phyloP scores from a whole-genome alignment of 2,888 invertebrate species.

The Epinotia ramella region DNA sequence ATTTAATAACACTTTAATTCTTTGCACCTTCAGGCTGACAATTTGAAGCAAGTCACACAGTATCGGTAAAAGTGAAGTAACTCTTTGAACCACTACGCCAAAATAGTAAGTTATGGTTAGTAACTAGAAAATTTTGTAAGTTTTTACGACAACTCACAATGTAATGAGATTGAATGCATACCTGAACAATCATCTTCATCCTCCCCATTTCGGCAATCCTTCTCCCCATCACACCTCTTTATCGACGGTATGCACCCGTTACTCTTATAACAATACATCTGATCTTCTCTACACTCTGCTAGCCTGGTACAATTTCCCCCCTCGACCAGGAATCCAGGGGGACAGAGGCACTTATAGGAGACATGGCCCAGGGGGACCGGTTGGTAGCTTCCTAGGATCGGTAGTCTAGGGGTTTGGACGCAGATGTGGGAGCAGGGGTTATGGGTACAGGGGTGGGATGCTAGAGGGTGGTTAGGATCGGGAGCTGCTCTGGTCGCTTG shows the following conservation, averaged over 20 bases:
- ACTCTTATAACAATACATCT: slow-evolving; percentile 76
- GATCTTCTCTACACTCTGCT: slow-evolving; percentile 77
- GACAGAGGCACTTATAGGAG: slow-evolving; percentile 86
- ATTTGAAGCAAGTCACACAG: too few species aligned
- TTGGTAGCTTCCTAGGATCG: slow-evolving; percentile 39
- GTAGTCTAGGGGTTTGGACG: slow-evolving; percentile 72
- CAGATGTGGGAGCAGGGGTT: slow-evolving; percentile 92
- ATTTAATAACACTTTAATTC: too few species aligned
- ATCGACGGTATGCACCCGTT: slow-evolving; percentile 71
- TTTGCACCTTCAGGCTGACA: too few species aligned
- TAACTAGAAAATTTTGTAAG: too few species aligned
- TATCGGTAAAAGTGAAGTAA: too few species aligned
- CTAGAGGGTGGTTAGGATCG: slow-evolving; percentile 53
- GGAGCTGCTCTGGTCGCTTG: slow-evolving; percentile 59
- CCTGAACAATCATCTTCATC: slow-evolving; percentile 83
- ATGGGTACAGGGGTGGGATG: slow-evolving; percentile 86
- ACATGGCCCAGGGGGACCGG: background rate
- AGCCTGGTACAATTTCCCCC: slow-evolving; percentile 84
- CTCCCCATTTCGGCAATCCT: slow-evolving; percentile 83
- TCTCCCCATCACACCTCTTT: slow-evolving; percentile 78
- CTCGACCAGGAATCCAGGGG: slow-evolving; percentile 85
- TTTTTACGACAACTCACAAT: too few species aligned
- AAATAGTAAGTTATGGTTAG: too few species aligned
- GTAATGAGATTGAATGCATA: slow-evolving; percentile 44
- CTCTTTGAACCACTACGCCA: too few species aligned